Evolutionary conservation across 2,888 invertebrate genomes (phyloP), one percentile per base, ranked within the genome.

Genomic region (Gisinianus flammeolus): DNA sequence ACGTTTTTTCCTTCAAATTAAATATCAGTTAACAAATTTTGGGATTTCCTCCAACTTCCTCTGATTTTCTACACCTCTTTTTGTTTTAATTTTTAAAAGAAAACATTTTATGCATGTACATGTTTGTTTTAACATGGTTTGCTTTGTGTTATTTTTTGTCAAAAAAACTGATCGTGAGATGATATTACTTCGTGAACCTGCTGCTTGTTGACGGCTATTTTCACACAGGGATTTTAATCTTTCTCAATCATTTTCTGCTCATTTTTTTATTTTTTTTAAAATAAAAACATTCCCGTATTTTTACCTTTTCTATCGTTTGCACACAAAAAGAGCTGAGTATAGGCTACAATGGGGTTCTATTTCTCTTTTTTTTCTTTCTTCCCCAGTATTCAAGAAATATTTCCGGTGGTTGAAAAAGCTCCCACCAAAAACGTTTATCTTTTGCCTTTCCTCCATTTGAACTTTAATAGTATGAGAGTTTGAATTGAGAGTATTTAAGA

Each of bases 151-250:
- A 44, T 44, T 64, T 64, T 64, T 24, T 26, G 8, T 28, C 64
- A 64, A 24, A 6, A 26, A 64, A 64, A 64, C 4, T 64, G 26
- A 16, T 35, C 22, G 56, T 44, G 68, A 68, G 44, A 68, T 68
- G 31, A 44, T 31, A 44, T 19, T 44, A 35, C 19, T 31, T 19
- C 8, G 22, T 62, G 62, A 62, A 62, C 67, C n/a, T 3, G 22
- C 6, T 33, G 28, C 58, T 58, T 58, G 22, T 33, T 33, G 33
- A 67, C 19, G 33, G 24, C 67, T 67, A 33, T 31, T 66, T 66
- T 66, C 31, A 31, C 67, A 67, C 33, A 26, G 24, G 19, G 67
- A 67, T 67, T 67, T 67, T 67, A 33, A 67, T 31, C 33, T 33
- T 67, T 64, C 64, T 64, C 64, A 28, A 16, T 28, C n/a, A n/a